Base-by-base conservation (phyloP, 2,113 vertebrate genomes). In the Penelope pileata region DNA sequence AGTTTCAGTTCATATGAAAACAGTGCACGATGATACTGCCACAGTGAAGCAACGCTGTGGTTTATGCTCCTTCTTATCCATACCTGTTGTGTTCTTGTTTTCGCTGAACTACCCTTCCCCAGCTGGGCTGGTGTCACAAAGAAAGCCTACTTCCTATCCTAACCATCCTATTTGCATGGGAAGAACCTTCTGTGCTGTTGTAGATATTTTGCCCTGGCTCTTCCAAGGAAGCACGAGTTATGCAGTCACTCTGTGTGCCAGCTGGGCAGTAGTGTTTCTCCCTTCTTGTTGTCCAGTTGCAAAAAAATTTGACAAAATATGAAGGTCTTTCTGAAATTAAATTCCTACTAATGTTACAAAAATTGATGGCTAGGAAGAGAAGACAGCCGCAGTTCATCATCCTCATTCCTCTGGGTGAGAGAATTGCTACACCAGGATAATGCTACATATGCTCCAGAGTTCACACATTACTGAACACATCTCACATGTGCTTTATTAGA, bases 401-500 rank as follows among this genome's bases (percentile, higher is more conserved):
- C 13, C 30, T 36, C 14, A 3, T 69, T 91, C 78, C 54, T 82
- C 67, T 91, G 85, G 75, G 60, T 27, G 75, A 76, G 74, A 76
- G 70, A 76, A 82, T 68, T 0, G 0, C 53, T 0, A 0, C 53
- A 24, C 81, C 27, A 13, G 51, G 58, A 62, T 30, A 82, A 76
- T 93, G 96, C 75, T 94, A 62, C 92, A 87, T 62, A 15, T 85
- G 93, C 90, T 94, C 45, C 85, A 74, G 82, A 83, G 70, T 96
- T 96, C 92, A 77, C 96, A 94, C 96, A 83, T 96, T 88, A 62
- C 82, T 29, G 14, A 96, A 92, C 74, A 90, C 75, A 34, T 96
- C 90, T 95, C 90, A 88, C 79, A 73, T 88, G 88, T 56, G 40
- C 88, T 96, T 95, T 96, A 96, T 96, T 96, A 95, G 93, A 9